Evolutionary conservation across 2,113 vertebrate genomes (phyloP), one percentile per base, ranked within the genome.

Genomic region (Calyptommatus sinebrachiatus): DNA sequence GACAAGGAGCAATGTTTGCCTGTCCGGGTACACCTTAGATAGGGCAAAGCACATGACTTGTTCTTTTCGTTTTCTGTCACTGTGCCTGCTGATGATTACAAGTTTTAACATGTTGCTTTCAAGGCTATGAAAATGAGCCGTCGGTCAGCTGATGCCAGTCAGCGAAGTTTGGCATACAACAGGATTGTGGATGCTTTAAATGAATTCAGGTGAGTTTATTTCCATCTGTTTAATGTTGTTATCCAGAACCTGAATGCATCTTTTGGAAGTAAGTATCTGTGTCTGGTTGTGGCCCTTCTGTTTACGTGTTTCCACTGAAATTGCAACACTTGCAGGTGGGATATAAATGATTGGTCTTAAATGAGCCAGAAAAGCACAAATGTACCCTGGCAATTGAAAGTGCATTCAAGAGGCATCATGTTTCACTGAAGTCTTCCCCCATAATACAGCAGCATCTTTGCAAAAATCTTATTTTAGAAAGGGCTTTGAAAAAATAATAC

Each of bases 121-220:
- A 96, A 99, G 98, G 98, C 98, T 80, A 99, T 99, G 98, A 99
- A 99, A 95, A 97, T 98, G 96, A 98, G 97, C 86, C 96, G 97
- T 18, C 94, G 97, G 91, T 98, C 98, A 91, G 94, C 97, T 91
- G 98, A 99, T 91, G 93, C 97, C 91, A 98, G 96, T 83, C 98
- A 99, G 89, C 95, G 97, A 86, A 97, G 95, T 84, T 89, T 98
- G 95, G 97, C 97, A 0, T 98, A 99, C 92, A 98, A 95, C 93
- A 97, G 97, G 45, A 99, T 99, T 90, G 94, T 99, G 86, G 98
- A 99, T 57, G 97, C 98, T 73, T 95, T 99, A n/a, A 99, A 97
- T 90, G 97, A 99, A 84, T 99, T 99, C 94, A 97, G 98, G 98
- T 99, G 93, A 86, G 91, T 90, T 24, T 78, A 78, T 60, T 57